phyloP scores from a whole-genome alignment of 2,113 vertebrate species.

The Xenotilapia caudafasciata region DNA sequence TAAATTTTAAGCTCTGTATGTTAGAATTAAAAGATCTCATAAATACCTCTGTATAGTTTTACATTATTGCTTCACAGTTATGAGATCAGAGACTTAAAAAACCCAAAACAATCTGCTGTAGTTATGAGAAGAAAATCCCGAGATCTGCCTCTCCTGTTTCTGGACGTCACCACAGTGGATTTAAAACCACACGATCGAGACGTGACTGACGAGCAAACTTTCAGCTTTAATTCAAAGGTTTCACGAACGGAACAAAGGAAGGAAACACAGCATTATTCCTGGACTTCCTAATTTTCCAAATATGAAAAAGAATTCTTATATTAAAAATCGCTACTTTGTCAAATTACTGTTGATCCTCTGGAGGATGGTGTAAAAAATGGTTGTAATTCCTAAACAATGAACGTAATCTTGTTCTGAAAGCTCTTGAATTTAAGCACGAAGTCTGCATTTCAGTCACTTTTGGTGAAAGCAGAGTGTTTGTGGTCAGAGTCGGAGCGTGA shows the following conservation, averaged over 20 bases:
- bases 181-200: not conserved
- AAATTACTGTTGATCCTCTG: not conserved
- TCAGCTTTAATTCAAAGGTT: not conserved
- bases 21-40: not conserved
- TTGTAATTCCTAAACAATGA: not conserved
- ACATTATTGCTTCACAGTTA: not conserved
- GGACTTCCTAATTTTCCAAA: not conserved
- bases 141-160: not conserved
- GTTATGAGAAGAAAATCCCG: not conserved
- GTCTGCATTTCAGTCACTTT: not conserved
- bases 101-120: not conserved
- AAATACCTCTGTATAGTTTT: not conserved
- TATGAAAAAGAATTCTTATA: not conserved
- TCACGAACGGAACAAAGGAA: not conserved
- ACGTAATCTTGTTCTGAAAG: not conserved
- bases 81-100: not conserved
- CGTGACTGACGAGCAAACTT: not conserved
- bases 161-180: not conserved
- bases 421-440: not conserved
- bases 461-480: not conserved
- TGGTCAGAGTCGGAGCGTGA: not conserved
- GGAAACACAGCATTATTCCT: accelerated
- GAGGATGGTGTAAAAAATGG: not conserved
- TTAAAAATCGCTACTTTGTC: not conserved
- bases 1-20: not conserved